Evolutionary conservation across 2,113 vertebrate species (phyloP), one percentile per base, ranked within the genome.

Genomic region (Gobiocypris rarus): DNA sequence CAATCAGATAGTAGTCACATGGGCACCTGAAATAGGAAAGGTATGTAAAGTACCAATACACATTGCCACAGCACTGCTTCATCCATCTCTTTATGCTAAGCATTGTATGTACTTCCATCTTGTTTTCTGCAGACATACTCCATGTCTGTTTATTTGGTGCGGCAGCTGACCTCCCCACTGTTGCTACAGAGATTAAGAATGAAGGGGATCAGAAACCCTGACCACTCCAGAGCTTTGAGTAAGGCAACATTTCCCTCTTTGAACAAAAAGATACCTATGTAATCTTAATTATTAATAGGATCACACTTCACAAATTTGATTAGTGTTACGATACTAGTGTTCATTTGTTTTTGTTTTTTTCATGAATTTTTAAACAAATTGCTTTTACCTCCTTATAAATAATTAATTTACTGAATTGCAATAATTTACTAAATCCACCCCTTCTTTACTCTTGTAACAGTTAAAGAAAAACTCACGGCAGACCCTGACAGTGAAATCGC

Each of bases 211-310:
- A 92, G 98, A 89, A 99, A 99, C 88, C 96, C 98, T 1, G 98
- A 99, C 91, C 98, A 99, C 94, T 99, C 98, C 89, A 96, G 97
- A 94, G 98, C 98, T 13, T 92, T 98, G 61, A 99, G 97, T 98
- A 95, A 83, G 81, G 19, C 15, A 24, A 26, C 5, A 52, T 14
- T 41, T 61, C 4, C 14, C 34, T 63, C 9, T 48, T 50, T 74
- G 69, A 14, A 15, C 13, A 65, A 26, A 65, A 65, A 65, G 13
- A 65, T 65, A 65, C 26, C 26, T 14, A 31, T 63, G 26, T 28
- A 15, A 28, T 63, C 59, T 63, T 28, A 28, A 63, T 63, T 1
- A 14, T 63, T 15, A 63, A 31, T 65, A 17, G 31, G 2, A 65
- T 63, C 5, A 28, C 5, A 1, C 59, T 31, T 31, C 31, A 31